Conservation (phyloP, 2,113 vertebrate genomes). For the Ctenomys sociabilis region DNA sequence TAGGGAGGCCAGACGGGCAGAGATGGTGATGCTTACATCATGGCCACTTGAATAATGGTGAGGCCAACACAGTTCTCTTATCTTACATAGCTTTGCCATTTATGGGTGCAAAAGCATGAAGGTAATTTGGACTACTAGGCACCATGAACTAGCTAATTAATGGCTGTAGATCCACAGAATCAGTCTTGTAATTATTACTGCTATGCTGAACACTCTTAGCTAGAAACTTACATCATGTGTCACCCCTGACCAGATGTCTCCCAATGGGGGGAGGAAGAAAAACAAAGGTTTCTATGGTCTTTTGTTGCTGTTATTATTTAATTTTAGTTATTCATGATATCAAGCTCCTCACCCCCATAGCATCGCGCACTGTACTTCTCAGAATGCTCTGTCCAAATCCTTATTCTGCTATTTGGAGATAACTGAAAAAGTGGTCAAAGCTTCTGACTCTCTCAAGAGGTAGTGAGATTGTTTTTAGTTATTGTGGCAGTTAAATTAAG, state of each 20-base stretch:
- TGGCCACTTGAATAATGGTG: not conserved
- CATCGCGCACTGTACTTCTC: not conserved
- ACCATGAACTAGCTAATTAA: not conserved
- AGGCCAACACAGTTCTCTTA: not conserved
- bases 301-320: not conserved
- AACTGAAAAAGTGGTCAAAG: not conserved
- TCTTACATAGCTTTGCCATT: not conserved
- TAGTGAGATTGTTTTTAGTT: not conserved
- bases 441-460: not conserved
- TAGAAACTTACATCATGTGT: not conserved
- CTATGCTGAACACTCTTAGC: not conserved
- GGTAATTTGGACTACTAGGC: not conserved
- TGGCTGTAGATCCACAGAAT: not conserved
- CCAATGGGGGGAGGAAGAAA: not conserved
- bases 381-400: not conserved
- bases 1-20: not conserved
- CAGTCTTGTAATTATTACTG: not conserved
- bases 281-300: not conserved
- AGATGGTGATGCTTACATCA: not conserved
- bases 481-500: not conserved
- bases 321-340: not conserved
- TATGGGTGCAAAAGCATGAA: not conserved
- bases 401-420: not conserved
- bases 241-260: not conserved
- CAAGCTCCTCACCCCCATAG: not conserved